phyloP scores from a whole-genome alignment of 2,888 invertebrate species.

The Andrena camellia region DNA sequence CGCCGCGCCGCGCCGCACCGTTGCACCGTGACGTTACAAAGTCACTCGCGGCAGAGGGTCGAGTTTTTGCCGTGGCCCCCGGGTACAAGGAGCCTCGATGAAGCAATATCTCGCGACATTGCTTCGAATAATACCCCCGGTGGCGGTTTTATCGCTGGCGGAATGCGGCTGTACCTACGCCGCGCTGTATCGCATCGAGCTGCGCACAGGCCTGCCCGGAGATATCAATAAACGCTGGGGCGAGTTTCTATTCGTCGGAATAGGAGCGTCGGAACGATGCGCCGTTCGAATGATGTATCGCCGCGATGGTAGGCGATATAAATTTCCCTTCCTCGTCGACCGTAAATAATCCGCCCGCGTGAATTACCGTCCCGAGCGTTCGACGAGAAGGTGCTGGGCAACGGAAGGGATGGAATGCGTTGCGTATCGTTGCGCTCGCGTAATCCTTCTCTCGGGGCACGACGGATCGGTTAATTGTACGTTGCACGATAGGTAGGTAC shows the following conservation, averaged over 20 bases:
- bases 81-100: constrained; percentile 38
- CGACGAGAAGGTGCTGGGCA: constrained; percentile 4
- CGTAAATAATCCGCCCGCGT: constrained; percentile 50
- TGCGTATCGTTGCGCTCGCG: background rate
- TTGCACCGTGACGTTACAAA: constrained; percentile 36
- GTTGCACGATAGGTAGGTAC: too few species aligned
- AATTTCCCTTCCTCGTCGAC: constrained; percentile 26
- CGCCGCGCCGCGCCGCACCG: background rate
- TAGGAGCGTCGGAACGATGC: constrained; percentile 23
- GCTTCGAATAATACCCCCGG: constrained; percentile 42
- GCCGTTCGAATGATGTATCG: constrained; percentile 41
- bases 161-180: constrained; percentile 39
- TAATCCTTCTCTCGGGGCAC: background rate
- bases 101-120: constrained; percentile 64
- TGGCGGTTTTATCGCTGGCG: constrained; percentile 43
- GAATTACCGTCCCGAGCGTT: constrained; percentile 47
- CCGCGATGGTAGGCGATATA: constrained; percentile 29
- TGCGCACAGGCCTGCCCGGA: background rate
- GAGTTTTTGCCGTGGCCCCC: constrained; percentile 43
- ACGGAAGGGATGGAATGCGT: background rate
- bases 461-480: too few species aligned
- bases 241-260: constrained; percentile 43
- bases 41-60: constrained; percentile 41
- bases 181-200: constrained; percentile 2
- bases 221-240: constrained; percentile 36